These are phyloP conservation scores for Sarcophaga bullata DNA, from an alignment of 1,140 invertebrate species.

Conservation along the genomic window DNA sequence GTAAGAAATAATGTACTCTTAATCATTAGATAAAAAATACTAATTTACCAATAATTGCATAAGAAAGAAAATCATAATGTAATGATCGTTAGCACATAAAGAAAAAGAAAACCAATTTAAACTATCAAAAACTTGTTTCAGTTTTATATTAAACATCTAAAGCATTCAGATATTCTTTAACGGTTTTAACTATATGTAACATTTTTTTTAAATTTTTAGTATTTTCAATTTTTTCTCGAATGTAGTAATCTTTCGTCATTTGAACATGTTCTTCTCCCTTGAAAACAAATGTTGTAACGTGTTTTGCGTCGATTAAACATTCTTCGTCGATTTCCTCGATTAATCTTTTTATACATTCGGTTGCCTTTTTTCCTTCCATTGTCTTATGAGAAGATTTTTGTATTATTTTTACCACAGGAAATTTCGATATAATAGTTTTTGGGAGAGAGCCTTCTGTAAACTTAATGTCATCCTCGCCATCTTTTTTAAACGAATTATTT, in stretches of 20 bases:
- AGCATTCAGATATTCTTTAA: background rate
- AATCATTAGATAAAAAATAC: too few relatives aligned
- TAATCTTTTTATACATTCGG: too few relatives aligned
- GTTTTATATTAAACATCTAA: background rate
- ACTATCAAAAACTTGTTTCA: background rate
- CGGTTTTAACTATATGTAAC: background rate
- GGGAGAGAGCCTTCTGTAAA: too few relatives aligned
- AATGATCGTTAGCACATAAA: too few relatives aligned
- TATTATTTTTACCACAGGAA: background rate
- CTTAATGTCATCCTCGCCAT: too few relatives aligned
- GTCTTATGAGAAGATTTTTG: background rate
- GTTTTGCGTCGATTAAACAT: conserved; percentile 46
- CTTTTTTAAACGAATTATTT: background rate
- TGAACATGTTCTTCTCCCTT: conserved; percentile 60
- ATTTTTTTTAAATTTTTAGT: conserved; percentile 39
- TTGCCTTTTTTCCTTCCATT: too few relatives aligned
- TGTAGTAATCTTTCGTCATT: conserved; percentile 56
- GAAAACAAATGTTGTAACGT: conserved; percentile 55
- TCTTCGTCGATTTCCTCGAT: conserved; percentile 35
- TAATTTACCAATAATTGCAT: too few relatives aligned
- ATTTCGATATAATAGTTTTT: background rate
- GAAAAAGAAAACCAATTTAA: too few relatives aligned
- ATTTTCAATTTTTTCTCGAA: conserved; percentile 52
- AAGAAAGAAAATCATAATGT: too few relatives aligned
- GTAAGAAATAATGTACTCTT: too few relatives aligned